Evolutionary conservation across 2,797 vertebrate species (phyloP), one percentile per base, ranked within the genome.

Genomic region (Coregonus ussuriensis): DNA sequence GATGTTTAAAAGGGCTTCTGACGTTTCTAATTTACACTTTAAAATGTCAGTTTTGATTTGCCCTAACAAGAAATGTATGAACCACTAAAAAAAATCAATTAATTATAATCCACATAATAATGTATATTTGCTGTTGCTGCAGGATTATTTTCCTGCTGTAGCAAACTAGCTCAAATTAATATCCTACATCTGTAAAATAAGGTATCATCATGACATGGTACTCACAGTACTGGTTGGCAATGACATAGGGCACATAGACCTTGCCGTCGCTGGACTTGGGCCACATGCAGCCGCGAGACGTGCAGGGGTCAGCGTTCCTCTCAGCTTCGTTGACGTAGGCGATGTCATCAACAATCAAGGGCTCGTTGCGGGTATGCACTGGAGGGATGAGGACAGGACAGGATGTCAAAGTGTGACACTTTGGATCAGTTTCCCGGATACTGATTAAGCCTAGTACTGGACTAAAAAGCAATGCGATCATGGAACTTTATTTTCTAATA

Each of bases 181-280:
- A 47, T 47, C 41, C 41, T 9, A 9, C 7, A 47, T 25, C 25
- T 25, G 25, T 25, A 25, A 25, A 25, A 25, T 25, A 25, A 25
- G 25, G 25, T 25, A 25, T 25, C 25, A 25, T 25, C 0, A 25
- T 25, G 25, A 47, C 41, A 47, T 47, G 41, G 41, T 29, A 85
- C 88, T 67, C 82, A 94, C 92, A 77, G 87, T 79, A 94, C 68
- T 91, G 87, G 56, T 77, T 76, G 71, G 88, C 85, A 25, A 94
- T 91, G 81, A 83, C 41, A 4, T 92, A 93, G 6, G 92, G 91
- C 29, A 93, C 87, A 21, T 92, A 92, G 75, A 93, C 82, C 0
- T 78, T 89, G 25, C 93, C 91, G 1, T 94, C 90, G 0, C 4
- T 47, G 18, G 85, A 92, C 37, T 89, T 93, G 3, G 16, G 15